Conservation (phyloP, 2,113 vertebrate species). For the Apodemus sylvaticus region DNA sequence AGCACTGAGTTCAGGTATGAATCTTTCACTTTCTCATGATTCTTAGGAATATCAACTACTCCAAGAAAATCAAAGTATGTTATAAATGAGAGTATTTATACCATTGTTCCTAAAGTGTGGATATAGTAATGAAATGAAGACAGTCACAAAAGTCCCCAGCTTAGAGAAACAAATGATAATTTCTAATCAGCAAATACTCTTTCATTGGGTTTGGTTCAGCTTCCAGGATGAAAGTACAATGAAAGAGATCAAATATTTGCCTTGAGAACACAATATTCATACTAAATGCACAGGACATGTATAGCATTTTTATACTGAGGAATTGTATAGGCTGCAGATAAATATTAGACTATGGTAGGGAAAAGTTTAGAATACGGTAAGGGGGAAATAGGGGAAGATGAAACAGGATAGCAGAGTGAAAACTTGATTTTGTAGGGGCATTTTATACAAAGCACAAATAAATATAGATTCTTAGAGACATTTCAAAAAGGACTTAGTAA, state of each 20-base stretch:
- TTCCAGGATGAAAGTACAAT: not conserved
- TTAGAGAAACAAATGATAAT: not conserved
- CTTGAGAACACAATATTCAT: not conserved
- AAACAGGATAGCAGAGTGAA: not conserved
- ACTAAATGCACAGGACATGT: not conserved
- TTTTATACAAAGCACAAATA: not conserved
- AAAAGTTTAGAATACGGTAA: not conserved
- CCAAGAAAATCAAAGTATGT: not conserved
- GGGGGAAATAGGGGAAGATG: not conserved
- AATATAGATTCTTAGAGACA: not conserved
- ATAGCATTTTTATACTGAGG: not conserved
- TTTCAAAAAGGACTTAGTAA: not conserved
- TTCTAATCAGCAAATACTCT: not conserved
- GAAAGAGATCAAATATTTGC: not conserved
- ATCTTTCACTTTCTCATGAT: not conserved
- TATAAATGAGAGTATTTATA: not conserved
- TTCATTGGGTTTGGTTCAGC: not conserved
- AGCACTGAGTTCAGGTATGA: constrained; percentile 27
- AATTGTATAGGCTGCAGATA: not conserved
- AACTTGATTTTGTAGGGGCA: not conserved
- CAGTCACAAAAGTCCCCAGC: not conserved
- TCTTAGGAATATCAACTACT: not conserved
- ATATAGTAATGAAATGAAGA: not conserved
- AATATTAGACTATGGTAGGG: not conserved
- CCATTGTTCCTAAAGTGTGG: not conserved